Evolutionary conservation across 2,113 vertebrate genomes (phyloP), one percentile per base, ranked within the genome.

Genomic region (Thryonomys swinderianus): DNA sequence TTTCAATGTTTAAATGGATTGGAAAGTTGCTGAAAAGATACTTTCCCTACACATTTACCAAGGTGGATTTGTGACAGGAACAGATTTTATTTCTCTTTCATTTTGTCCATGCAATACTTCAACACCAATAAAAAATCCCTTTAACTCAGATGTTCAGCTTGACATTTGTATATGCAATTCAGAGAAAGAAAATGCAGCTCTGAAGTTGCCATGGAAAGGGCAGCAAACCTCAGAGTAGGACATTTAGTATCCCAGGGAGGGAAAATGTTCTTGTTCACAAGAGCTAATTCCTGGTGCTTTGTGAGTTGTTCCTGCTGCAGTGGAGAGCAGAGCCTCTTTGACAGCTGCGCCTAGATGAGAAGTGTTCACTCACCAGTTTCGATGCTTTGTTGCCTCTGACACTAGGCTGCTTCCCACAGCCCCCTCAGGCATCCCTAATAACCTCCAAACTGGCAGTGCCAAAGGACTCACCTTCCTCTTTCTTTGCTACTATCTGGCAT

Each of bases 21-120:
- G 27, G 73, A 88, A 95, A 95, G 42, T 90, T 96, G 25, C 55
- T 76, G 67, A 71, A 94, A 97, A 86, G 71, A 21, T 71, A 37
- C 67, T 88, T 87, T 42, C 37, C 69, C 61, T 37, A 81, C 45
- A 76, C 18, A 64, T 78, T 76, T 48, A 61, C 40, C 34, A 83
- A 59, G 66, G 78, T 85, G 73, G 66, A 78, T 92, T 90, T 92
- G 85, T 74, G 23, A 88, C 59, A 78, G 66, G 67, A 84, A 66
- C 30, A 82, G 78, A 88, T 85, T 85, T 16, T 57, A 40, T 82
- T 73, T 78, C 18, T 37, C 30, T 85, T 90, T 92, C 74, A 74
- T 85, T 93, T 93, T 88, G 91, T 86, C 45, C 48, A 7, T 66
- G 62, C 67, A 80, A 3, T 90, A n/a, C 45, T 90, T 94, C 37